These are phyloP conservation scores for Heliocidaris tuberculata DNA, from an alignment of 35 echinoderm and acorn worm species.

Conservation along the genomic window DNA sequence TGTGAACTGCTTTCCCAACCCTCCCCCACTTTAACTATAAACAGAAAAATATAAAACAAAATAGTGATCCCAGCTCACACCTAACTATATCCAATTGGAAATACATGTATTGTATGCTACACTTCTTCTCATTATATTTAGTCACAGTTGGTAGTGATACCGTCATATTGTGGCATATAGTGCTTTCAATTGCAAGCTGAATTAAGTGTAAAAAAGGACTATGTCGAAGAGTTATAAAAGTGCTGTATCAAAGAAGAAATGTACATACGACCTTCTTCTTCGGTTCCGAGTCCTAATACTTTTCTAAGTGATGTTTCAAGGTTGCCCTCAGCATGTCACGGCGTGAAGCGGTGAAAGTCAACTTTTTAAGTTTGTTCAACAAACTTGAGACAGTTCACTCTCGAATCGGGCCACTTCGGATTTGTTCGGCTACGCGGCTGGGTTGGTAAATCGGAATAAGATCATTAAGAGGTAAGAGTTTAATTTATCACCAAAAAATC, in stretches of 20 bases:
- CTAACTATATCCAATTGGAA: too few relatives aligned
- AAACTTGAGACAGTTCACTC: neutral
- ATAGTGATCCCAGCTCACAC: too few relatives aligned
- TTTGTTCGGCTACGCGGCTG: neutral
- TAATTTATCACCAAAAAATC: too few relatives aligned
- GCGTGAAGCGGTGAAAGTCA: neutral
- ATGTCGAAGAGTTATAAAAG: neutral
- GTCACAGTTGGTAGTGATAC: neutral
- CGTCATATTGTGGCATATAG: neutral
- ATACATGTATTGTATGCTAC: neutral
- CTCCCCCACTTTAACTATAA: too few relatives aligned
- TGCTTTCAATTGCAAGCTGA: neutral
- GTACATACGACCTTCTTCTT: neutral
- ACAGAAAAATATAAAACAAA: too few relatives aligned
- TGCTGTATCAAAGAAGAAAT: neutral
- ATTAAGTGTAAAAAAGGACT: too few relatives aligned
- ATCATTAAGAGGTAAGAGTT: neutral
- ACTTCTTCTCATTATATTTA: neutral
- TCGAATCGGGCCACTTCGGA: neutral
- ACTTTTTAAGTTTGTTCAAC: neutral
- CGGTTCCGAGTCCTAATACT: neutral
- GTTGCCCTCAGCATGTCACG: neutral
- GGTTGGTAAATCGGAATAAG: neutral
- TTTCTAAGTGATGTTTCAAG: conserved; percentile 3
- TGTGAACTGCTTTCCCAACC: too few relatives aligned